A percentile compares a stretch with the other conserved stretches of the same genome.
Conservation (phyloP, 2,113 vertebrate species). For the Hemichromis elongatus region DNA sequence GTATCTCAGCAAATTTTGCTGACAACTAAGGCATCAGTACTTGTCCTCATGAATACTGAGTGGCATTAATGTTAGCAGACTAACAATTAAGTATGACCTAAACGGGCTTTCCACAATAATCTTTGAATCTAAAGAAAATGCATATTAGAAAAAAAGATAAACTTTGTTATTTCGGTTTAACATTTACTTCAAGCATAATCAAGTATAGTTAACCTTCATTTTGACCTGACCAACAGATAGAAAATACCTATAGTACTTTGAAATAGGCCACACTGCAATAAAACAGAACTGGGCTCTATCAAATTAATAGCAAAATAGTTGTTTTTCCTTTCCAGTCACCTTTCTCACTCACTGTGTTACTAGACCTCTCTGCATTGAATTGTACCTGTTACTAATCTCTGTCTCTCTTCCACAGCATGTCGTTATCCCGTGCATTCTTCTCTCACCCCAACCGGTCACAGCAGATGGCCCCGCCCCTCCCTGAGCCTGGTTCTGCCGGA, state of each 20-base stretch:
- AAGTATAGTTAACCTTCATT: background rate
- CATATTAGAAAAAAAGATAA: background rate
- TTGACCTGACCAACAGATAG: background rate
- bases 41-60: conserved; percentile 46
- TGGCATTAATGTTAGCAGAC: conserved; percentile 12
- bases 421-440: no score
- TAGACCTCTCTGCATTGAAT: no score
- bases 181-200: background rate
- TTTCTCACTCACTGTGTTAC: no score
- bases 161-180: background rate
- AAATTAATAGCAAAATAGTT: background rate
- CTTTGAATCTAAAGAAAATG: background rate
- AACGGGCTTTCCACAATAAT: background rate
- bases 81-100: background rate
- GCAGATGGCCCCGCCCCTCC: no score
- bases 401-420: no score
- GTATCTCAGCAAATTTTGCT: conserved; percentile 55
- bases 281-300: background rate
- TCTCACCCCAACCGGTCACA: no score
- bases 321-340: no score
- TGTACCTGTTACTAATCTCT: no score
- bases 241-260: background rate
- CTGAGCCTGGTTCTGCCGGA: no score
- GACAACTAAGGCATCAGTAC: conserved; percentile 5
- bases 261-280: background rate